Base-by-base conservation (phyloP, 2,888 invertebrate genomes). In the Dryomyza anilis region DNA sequence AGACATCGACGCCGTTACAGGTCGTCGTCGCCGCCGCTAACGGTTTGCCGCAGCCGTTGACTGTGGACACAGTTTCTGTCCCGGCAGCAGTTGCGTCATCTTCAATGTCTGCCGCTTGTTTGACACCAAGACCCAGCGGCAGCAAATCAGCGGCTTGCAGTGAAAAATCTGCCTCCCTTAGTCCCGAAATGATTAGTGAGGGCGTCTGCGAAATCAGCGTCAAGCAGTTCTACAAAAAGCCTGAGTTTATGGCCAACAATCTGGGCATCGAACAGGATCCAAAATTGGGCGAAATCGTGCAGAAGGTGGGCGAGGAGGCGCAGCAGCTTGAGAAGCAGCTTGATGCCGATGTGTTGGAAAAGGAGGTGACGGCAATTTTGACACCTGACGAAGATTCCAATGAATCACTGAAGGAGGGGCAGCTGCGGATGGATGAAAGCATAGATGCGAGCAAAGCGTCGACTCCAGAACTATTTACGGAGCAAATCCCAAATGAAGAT, bases 181-280 rank as follows among this genome's bases (percentile, higher is more conserved):
- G 81, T 65, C 82, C 83, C 0, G 83, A 83, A 45, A 66, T 83
- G 67, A 73, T 80, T 0, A 81, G 82, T 65, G 82, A 83, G 64
- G 83, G 81, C n/a, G 76, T 83, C 1, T 80, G 80, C 59, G 82
- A 76, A 62, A 82, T 82, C 4, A 81, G 83, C 63, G 83, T 84
- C 0, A 82, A 83, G n/a, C 80, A 81, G 67, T 84, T 84, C 64
- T 84, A 83, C 64, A 83, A 83, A 67, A 82, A 83, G 65, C 81
- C 84, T 5, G 79, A 82, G 65, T 84, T 84, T 64, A 68, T 84
- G 25, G 83, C 82, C 68, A 84, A 84, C 65, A 84, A 84, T 68
- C 69, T 82, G 63, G 84, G 84, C 25, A 84, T 84, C 55, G 84
- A 84, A 63, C 78, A 83, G 66, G 84, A 84, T 73, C 84, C 84